Conservation (phyloP, 1,140 invertebrate species). For the Leptoteleia sp. region DNA sequence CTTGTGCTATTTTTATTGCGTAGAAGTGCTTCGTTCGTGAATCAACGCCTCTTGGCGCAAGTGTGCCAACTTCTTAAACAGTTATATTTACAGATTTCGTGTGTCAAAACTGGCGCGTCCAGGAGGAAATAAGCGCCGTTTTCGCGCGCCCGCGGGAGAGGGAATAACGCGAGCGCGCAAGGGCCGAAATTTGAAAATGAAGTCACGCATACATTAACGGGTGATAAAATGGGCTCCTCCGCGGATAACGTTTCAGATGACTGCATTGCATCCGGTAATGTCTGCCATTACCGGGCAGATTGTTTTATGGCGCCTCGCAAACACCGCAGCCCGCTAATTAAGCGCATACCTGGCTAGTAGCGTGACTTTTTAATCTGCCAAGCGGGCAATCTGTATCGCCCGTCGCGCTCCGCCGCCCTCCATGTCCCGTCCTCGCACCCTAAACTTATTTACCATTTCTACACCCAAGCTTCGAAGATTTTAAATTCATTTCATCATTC, state of each 20-base stretch:
- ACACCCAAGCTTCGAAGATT: background rate
- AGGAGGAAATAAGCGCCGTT: background rate
- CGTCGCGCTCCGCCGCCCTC: constrained; percentile 32
- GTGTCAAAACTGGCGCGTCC: background rate
- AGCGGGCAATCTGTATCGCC: constrained; percentile 47
- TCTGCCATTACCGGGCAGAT: constrained; percentile 59
- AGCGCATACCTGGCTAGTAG: constrained; percentile 61
- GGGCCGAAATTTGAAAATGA: constrained; percentile 11
- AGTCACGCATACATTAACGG: constrained; percentile 22
- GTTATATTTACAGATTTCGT: background rate
- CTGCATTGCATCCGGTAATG: constrained; percentile 62
- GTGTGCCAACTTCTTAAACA: constrained; percentile 14
- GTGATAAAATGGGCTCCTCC: constrained; percentile 36
- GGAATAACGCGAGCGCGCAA: background rate
- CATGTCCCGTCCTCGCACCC: background rate
- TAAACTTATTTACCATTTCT: constrained; percentile 13
- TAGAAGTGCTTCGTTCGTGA: constrained; percentile 1
- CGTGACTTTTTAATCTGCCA: constrained; percentile 64
- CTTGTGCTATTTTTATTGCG: constrained; percentile 14
- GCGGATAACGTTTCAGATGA: constrained; percentile 48
- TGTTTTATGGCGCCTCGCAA: constrained; percentile 59
- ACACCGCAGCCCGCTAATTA: constrained; percentile 58
- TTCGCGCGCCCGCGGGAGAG: background rate
- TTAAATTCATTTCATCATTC: constrained; percentile 27
- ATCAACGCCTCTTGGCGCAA: background rate